Conservation (phyloP, 1,140 invertebrate genomes). For the Drosophila neocordata region DNA sequence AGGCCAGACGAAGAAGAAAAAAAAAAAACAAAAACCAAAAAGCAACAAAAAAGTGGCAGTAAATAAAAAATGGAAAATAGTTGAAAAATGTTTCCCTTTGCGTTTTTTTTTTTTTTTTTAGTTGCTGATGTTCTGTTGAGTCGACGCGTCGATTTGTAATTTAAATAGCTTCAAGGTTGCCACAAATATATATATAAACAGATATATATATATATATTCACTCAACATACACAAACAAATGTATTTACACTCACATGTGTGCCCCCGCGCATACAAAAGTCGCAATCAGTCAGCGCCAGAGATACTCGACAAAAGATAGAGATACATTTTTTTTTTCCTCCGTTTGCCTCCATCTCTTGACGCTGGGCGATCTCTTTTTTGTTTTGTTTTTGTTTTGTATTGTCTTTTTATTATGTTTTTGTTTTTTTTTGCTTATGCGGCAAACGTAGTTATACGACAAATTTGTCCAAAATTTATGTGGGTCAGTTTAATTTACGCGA, state of each 20-base stretch:
- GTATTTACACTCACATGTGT: slow-evolving; percentile 31
- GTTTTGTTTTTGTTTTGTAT: not conserved
- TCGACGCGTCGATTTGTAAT: slow-evolving; percentile 73
- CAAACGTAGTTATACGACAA: slow-evolving; percentile 61
- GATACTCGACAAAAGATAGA: slow-evolving; percentile 54
- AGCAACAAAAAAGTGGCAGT: slow-evolving; percentile 65
- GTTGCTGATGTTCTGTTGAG: slow-evolving; percentile 14
- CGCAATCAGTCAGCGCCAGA: slow-evolving; percentile 57
- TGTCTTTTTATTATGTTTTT: too few species aligned
- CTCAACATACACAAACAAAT: too few species aligned
- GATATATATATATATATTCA: too few species aligned
- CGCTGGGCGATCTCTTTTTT: slow-evolving; percentile 48
- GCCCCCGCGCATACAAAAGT: slow-evolving; percentile 68
- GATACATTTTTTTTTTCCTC: slow-evolving; percentile 41
- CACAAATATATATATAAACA: slow-evolving; percentile 21
- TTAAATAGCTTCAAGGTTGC: slow-evolving; percentile 82
- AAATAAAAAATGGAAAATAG: slow-evolving; percentile 78
- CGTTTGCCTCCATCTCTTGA: slow-evolving; percentile 16
- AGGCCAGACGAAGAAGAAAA: slow-evolving; percentile 8
- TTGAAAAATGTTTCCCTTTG: slow-evolving; percentile 63
- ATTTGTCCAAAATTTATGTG: slow-evolving; percentile 68
- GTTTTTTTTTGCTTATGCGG: slow-evolving; percentile 35
- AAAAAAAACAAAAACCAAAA: slow-evolving; percentile 4
- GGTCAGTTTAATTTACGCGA: slow-evolving; percentile 78
- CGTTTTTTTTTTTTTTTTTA: slow-evolving; percentile 34